Evolutionary conservation across 2,113 vertebrate genomes (phyloP).

Genomic region (Pelecanoides urinatrix): DNA sequence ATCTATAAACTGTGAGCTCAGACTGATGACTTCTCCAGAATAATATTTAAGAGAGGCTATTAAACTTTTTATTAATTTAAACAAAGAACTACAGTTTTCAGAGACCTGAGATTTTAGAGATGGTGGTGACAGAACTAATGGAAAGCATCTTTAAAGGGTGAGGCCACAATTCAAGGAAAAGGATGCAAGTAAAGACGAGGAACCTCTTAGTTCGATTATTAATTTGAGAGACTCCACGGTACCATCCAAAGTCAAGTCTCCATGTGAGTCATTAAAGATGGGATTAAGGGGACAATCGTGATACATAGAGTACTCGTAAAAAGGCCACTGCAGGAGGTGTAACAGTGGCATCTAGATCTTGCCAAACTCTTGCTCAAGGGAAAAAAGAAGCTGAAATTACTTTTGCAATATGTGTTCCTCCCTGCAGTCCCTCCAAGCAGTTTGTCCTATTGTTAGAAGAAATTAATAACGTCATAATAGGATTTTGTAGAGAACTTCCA

Average conservation of each 20-base stretch:
- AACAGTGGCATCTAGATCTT: neutral
- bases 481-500: neutral
- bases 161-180: neutral
- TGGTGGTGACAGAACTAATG: neutral
- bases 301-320: neutral
- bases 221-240: neutral
- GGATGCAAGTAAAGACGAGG: neutral
- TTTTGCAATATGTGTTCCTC: neutral
- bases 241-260: neutral
- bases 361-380: neutral
- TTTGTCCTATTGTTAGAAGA: neutral
- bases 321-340: neutral
- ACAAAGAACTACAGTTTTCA: neutral
- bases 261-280: neutral
- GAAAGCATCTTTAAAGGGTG: neutral
- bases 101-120: neutral
- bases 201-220: neutral
- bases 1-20: neutral
- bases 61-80: neutral
- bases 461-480: neutral
- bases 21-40: neutral
- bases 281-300: neutral
- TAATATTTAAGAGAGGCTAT: neutral
- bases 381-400: neutral
- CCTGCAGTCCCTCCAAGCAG: neutral